A percentile compares a stretch with the other conserved stretches of the same genome.
These are phyloP conservation scores for Pogonocherus hispidulus DNA, from an alignment of 2,888 invertebrate species.

Conservation along the genomic window DNA sequence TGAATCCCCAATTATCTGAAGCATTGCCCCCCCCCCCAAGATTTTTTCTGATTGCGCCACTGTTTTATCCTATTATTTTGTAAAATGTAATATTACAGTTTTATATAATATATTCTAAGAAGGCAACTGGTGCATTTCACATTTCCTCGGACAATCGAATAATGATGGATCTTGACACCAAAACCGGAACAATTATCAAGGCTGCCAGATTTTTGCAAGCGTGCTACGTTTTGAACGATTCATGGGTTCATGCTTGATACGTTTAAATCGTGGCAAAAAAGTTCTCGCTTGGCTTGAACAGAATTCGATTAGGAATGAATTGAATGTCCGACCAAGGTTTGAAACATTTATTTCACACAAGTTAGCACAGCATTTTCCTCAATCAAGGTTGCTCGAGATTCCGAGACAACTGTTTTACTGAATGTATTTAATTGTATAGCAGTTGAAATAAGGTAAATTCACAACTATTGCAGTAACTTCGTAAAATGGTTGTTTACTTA, in stretches of 20 bases:
- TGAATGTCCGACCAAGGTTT: constrained; percentile 17
- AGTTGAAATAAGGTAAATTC: background rate
- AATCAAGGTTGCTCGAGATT: constrained; percentile 21
- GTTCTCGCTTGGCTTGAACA: background rate
- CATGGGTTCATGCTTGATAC: background rate
- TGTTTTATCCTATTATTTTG: no score
- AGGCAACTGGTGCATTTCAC: no score
- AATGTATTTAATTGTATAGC: background rate
- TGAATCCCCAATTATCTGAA: no score
- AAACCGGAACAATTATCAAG: constrained; percentile 12
- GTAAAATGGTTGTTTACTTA: no score
- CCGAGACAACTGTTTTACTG: constrained; percentile 14
- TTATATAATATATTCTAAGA: no score
- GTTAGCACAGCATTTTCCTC: constrained; percentile 2
- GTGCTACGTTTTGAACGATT: background rate
- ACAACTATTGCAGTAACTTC: background rate
- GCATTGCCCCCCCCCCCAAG: no score
- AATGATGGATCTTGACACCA: background rate
- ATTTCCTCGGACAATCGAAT: no score
- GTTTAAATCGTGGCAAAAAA: background rate
- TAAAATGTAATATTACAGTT: no score
- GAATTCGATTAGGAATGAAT: background rate
- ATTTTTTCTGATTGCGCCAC: no score
- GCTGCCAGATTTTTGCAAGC: background rate
- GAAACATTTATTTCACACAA: constrained; percentile 1